Base-by-base conservation (phyloP, 2,797 vertebrate species). In the Pangasius mekongensis region DNA sequence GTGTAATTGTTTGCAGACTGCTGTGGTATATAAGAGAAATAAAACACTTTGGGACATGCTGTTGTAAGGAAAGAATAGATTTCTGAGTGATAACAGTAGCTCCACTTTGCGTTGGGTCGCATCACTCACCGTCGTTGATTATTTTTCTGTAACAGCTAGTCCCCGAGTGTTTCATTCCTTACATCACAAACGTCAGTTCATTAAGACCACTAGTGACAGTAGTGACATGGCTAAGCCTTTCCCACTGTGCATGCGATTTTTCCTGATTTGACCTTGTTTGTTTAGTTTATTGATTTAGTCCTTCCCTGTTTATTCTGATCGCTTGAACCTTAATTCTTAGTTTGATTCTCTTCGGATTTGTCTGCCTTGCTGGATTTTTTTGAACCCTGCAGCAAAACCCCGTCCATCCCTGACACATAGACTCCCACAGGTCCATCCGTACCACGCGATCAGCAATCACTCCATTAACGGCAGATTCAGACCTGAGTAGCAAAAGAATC, bases 401-500 rank as follows among this genome's bases (percentile, higher is more conserved):
- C 3, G 24, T 74, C 43, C 10, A 5, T 47, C 6, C 39, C 43
- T 47, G 20, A 78, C 49, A 56, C 52, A 54, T 1, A 78, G 16
- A 60, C 20, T 58, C 30, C 9, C 11, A 58, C 78, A 81, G 56
- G 33, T 60, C 33, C 33, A 39, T 52, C 84, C 62, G 81, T 33
- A 88, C n/a, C 24, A 60, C 54, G 56, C 18, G 39, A 39, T 66
- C 69, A 9, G 24, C 62, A 84, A 81, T 67, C 69, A 80, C 56
- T 8, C 10, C 60, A 74, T 54, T 84, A 76, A 83, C 62, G 49
- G 14, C 36, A 49, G 52, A 87, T 24, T 52, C 36, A 74, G 56
- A 71, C 22, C 20, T 30, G 18, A 22, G 27, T 24, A 77, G 80
- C 33, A 74, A 81, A 77, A 81, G 9, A 7, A 3, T 82, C 36